Conservation (phyloP, 2,113 vertebrate species). For the Ochotona curzoniae region DNA sequence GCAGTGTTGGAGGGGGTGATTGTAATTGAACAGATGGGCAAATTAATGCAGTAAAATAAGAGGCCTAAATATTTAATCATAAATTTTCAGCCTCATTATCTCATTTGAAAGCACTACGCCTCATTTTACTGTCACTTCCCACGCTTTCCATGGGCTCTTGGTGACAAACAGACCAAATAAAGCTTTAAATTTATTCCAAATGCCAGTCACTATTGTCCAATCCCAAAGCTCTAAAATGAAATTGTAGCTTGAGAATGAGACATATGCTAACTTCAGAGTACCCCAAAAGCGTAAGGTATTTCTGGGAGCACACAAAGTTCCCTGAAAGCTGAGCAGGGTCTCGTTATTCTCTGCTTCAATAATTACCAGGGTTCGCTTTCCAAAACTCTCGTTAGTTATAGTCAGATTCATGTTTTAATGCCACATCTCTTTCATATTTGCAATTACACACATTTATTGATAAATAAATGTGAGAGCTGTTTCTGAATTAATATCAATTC, state of each 20-base stretch:
- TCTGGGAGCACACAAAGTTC: background rate
- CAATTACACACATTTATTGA: background rate
- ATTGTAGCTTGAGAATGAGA: background rate
- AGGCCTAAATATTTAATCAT: background rate
- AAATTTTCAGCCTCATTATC: background rate
- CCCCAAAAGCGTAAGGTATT: background rate
- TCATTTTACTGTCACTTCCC: background rate
- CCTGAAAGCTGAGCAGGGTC: background rate
- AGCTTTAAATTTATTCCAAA: background rate
- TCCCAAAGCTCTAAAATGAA: conserved; percentile 1
- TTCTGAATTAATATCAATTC: background rate
- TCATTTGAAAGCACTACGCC: background rate
- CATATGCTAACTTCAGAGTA: background rate
- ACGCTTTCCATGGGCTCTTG: background rate
- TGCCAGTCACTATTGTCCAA: background rate
- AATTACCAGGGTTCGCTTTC: background rate
- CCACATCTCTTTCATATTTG: background rate
- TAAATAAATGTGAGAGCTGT: background rate
- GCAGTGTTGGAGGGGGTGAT: background rate
- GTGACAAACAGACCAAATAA: background rate
- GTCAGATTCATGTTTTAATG: background rate
- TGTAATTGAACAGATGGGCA: background rate
- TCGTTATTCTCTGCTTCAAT: background rate
- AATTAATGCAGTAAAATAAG: background rate
- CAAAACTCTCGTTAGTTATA: background rate